Evolutionary conservation across 2,113 vertebrate genomes (phyloP).

Genomic region (Gobius niger): DNA sequence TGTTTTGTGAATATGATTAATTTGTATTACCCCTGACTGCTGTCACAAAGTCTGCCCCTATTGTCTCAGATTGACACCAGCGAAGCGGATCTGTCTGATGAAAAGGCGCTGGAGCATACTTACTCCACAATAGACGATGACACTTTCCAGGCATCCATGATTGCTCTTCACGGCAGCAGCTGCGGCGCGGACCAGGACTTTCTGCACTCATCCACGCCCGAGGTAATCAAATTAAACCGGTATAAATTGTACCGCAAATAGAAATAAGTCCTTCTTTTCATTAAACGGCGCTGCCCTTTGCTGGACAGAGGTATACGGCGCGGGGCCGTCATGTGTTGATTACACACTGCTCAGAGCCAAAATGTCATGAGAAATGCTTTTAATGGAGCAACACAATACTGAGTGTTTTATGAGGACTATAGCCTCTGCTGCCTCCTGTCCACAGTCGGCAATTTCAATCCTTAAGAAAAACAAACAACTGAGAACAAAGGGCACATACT

Average conservation of each 20-base stretch:
- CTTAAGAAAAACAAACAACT: slow-evolving; percentile 29
- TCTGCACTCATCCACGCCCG: slow-evolving; percentile 76
- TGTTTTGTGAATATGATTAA: background rate
- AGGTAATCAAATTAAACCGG: slow-evolving; percentile 73
- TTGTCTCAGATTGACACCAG: slow-evolving; percentile 84
- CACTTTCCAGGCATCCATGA: slow-evolving; percentile 81
- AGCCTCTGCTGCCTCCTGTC: slow-evolving; percentile 9
- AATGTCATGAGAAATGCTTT: slow-evolving; percentile 42
- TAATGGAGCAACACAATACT: slow-evolving; percentile 29
- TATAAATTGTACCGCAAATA: background rate
- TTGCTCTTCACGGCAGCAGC: slow-evolving; percentile 81
- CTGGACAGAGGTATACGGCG: slow-evolving; percentile 13
- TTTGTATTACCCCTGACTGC: background rate
- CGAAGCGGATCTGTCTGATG: slow-evolving; percentile 81
- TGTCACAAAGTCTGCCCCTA: slow-evolving; percentile 25
- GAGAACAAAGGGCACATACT: slow-evolving; percentile 22
- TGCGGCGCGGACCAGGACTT: slow-evolving; percentile 77
- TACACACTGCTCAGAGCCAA: slow-evolving; percentile 28
- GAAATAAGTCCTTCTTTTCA: slow-evolving; percentile 19
- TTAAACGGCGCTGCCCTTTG: slow-evolving; percentile 35
- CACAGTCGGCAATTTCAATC: slow-evolving; percentile 36
- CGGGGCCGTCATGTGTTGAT: slow-evolving; percentile 37
- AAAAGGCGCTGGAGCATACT: slow-evolving; percentile 77
- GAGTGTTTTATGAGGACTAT: slow-evolving; percentile 11
- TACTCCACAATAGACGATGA: slow-evolving; percentile 78